Percentiles rank a stretch among this genome's conserved stretches.
These are phyloP conservation scores for Oenanthe melanoleuca DNA, from an alignment of 2,113 vertebrate species.

Conservation along the genomic window DNA sequence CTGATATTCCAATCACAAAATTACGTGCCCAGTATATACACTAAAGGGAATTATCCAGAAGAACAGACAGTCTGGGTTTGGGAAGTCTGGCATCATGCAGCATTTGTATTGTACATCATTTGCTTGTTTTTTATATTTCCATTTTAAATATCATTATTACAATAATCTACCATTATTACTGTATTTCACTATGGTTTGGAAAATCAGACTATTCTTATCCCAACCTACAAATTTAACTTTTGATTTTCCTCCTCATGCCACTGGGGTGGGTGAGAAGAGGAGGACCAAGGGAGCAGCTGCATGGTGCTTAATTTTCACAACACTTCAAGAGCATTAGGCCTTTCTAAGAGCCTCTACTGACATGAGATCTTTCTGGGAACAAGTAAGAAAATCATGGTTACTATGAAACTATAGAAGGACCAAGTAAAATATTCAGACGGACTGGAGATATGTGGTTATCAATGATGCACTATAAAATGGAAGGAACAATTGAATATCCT, in stretches of 20 bases:
- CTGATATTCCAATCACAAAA: not conserved
- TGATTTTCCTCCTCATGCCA: not conserved
- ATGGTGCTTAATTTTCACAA: not conserved
- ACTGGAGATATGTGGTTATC: not conserved
- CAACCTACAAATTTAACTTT: not conserved
- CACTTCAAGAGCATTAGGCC: not conserved
- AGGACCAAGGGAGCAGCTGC: fast-evolving
- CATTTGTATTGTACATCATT: not conserved
- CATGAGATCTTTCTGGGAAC: not conserved
- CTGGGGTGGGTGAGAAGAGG: not conserved
- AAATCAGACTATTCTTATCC: not conserved
- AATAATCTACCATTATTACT: not conserved
- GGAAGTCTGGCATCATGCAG: not conserved
- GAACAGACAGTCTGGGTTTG: fast-evolving
- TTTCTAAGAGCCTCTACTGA: not conserved
- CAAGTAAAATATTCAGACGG: not conserved
- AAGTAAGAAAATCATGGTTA: not conserved
- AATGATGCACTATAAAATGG: not conserved
- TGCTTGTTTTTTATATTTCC: not conserved
- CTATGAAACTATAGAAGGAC: not conserved
- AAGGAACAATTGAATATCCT: not conserved
- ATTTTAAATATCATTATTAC: not conserved
- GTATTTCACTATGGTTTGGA: not conserved
- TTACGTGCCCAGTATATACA: fast-evolving
- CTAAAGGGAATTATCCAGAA: not conserved